phyloP scores from a whole-genome alignment of 2,797 vertebrate species.

The Xiphophorus birchmanni region DNA sequence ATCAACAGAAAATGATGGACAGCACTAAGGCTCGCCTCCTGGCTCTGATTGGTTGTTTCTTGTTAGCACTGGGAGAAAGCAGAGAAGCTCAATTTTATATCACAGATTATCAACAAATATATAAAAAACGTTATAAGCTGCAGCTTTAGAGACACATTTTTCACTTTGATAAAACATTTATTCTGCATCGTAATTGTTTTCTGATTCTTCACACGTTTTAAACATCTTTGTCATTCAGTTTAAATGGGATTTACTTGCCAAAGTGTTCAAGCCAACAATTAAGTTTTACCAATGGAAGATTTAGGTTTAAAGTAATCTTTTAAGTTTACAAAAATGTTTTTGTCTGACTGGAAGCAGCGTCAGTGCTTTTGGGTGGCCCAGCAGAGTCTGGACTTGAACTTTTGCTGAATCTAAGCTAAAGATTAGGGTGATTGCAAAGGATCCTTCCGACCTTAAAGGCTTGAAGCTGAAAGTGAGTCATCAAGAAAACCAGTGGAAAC shows the following conservation, averaged over 20 bases:
- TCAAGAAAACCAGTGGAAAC: not conserved
- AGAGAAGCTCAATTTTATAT: no score
- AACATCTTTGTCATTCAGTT: not conserved
- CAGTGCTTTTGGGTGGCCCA: not conserved
- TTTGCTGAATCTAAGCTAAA: not conserved
- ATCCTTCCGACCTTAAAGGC: not conserved
- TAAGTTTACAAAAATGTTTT: not conserved
- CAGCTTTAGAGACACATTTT: not conserved
- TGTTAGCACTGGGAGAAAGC: no score
- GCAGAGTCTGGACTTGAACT: not conserved
- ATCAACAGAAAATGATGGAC: no score
- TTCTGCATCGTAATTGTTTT: not conserved
- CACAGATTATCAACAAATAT: no score
- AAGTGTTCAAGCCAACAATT: not conserved
- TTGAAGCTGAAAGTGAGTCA: not conserved
- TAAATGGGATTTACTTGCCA: not conserved
- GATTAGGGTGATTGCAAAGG: not conserved
- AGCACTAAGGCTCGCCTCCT: no score
- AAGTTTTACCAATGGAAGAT: not conserved
- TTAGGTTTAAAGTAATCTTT: not conserved
- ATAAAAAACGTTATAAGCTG: no score
- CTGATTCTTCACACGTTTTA: not conserved
- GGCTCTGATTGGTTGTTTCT: no score
- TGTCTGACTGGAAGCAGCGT: not conserved
- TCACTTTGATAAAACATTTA: not conserved